Conservation (phyloP, 2,797 vertebrate species). For the Pithecia hirsuta region DNA sequence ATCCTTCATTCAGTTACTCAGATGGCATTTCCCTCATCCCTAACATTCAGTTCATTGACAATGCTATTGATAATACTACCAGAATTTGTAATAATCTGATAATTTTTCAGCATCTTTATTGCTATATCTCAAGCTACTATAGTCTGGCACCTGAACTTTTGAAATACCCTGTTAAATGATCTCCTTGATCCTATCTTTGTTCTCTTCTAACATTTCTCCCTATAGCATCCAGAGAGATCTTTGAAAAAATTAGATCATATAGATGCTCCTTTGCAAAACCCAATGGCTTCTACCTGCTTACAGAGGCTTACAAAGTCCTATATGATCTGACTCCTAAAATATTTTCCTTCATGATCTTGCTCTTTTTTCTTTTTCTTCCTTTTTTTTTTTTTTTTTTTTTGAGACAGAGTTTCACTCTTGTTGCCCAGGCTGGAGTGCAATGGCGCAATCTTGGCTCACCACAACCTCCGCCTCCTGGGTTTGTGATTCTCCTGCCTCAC, state of each 20-base stretch:
- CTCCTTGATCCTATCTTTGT: neutral
- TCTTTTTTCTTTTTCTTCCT: neutral
- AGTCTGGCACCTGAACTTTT: neutral
- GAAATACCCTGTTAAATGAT: neutral
- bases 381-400: too few species aligned
- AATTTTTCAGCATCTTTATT: neutral
- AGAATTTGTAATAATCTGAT: neutral
- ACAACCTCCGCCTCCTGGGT: too few species aligned
- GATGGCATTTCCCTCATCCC: neutral
- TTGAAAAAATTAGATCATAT: neutral
- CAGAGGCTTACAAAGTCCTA: neutral
- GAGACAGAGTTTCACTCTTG: too few species aligned
- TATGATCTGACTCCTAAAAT: neutral
- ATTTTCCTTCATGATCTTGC: neutral
- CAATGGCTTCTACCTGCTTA: neutral
- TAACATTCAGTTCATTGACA: neutral
- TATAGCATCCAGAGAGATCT: neutral
- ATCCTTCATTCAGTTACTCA: neutral
- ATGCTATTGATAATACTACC: neutral
- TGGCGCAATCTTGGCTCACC: too few species aligned
- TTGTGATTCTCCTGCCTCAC: too few species aligned
- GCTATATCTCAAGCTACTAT: neutral
- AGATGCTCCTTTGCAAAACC: neutral
- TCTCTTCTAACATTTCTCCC: conserved; percentile 1
- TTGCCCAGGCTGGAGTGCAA: too few species aligned